Percentiles rank a stretch among this genome's conserved stretches.
Evolutionary conservation across 2,888 invertebrate species (phyloP).

Genomic region (Phrixothrix hirtus): DNA sequence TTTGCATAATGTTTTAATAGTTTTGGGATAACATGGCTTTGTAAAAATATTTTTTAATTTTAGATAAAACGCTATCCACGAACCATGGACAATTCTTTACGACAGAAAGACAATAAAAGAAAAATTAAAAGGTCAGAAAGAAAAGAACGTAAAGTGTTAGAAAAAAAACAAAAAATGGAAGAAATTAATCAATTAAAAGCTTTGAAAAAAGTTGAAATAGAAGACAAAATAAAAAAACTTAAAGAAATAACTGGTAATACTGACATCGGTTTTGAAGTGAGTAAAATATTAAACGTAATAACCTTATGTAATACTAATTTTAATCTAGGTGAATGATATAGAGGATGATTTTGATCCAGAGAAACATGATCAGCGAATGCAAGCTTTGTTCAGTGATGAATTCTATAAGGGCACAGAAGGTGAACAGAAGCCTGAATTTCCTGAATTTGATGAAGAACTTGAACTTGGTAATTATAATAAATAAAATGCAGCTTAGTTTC

Average conservation of each 20-base stretch:
- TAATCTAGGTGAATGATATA: slow-evolving; percentile 72
- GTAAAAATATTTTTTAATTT: slow-evolving; percentile 2
- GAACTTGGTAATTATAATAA: slow-evolving; percentile 60
- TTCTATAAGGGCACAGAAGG: slow-evolving; percentile 77
- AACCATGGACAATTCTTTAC: slow-evolving; percentile 76
- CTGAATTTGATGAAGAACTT: slow-evolving; percentile 75
- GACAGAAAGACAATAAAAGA: slow-evolving; percentile 78
- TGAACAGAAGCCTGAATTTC: slow-evolving; percentile 82
- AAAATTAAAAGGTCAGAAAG: slow-evolving; percentile 76
- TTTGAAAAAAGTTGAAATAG: slow-evolving; percentile 85
- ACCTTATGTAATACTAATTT: slow-evolving; percentile 6
- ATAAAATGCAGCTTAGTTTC: no score
- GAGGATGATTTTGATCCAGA: slow-evolving; percentile 91
- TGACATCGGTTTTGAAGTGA: slow-evolving; percentile 66
- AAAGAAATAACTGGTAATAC: slow-evolving; percentile 87
- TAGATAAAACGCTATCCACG: slow-evolving; percentile 90
- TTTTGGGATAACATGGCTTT: no score
- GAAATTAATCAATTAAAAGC: slow-evolving; percentile 88
- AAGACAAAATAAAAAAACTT: slow-evolving; percentile 83
- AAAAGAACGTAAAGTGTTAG: slow-evolving; percentile 73
- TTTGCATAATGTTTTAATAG: no score
- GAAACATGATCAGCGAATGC: slow-evolving; percentile 85
- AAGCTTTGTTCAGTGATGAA: slow-evolving; percentile 80
- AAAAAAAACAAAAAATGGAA: slow-evolving; percentile 79
- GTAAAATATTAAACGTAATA: no score